Conservation (phyloP, 2,888 invertebrate species). For the Hyles lineata region DNA sequence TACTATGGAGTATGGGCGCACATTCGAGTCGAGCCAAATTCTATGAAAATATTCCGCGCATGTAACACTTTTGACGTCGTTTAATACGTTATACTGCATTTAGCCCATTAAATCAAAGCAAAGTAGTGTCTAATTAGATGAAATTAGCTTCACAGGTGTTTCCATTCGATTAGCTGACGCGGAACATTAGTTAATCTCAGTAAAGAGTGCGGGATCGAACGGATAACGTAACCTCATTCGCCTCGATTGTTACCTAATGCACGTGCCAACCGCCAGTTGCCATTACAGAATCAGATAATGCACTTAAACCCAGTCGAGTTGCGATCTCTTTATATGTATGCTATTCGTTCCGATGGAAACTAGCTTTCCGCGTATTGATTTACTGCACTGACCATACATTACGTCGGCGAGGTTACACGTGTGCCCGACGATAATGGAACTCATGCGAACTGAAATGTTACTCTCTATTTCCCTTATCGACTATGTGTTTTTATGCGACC, state of each 20-base stretch:
- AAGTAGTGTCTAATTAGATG: background rate
- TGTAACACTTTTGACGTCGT: background rate
- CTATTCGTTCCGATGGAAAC: slow-evolving; percentile 31
- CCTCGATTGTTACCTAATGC: slow-evolving; percentile 3
- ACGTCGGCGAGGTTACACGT: slow-evolving; percentile 68
- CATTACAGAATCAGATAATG: background rate
- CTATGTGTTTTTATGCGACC: slow-evolving; percentile 45
- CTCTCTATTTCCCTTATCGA: slow-evolving; percentile 51
- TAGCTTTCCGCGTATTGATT: slow-evolving; percentile 40
- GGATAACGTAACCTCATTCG: slow-evolving; percentile 13
- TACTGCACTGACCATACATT: slow-evolving; percentile 39
- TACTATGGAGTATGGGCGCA: slow-evolving; percentile 16
- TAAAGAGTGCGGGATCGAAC: background rate
- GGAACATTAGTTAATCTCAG: slow-evolving; percentile 27
- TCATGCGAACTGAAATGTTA: slow-evolving; percentile 61
- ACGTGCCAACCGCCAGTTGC: background rate
- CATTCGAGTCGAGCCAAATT: background rate
- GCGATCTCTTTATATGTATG: slow-evolving; percentile 7
- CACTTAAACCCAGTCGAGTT: background rate
- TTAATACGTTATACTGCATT: background rate
- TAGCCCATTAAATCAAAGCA: background rate
- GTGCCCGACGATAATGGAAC: slow-evolving; percentile 60
- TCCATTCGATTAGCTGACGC: slow-evolving; percentile 15
- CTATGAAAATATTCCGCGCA: background rate
- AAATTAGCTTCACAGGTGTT: slow-evolving; percentile 26